Base-by-base conservation (phyloP, 2,797 vertebrate species). In the Schizopygopsis malacanthus region DNA sequence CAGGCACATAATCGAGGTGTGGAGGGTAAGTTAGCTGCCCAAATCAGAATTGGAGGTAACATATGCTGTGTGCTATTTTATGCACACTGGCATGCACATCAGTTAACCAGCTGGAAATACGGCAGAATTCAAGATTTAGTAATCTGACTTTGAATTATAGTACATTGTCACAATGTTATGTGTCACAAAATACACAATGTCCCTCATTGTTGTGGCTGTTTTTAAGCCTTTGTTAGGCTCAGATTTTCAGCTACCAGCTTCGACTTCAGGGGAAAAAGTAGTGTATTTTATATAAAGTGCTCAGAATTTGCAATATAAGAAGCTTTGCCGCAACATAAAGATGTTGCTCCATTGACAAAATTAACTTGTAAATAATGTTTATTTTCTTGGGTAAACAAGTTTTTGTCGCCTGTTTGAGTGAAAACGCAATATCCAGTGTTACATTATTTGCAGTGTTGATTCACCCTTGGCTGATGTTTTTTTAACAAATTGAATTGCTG, bases 401-500 rank as follows among this genome's bases (percentile, higher is more conserved):
- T n/a, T 83, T 25, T 22, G 43, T 13, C 2, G 12, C 9, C 6
- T 37, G 41, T 52, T 45, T 50, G 16, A 47, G 15, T 39, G 33
- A 39, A 75, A 50, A 45, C 47, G 7, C 54, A 83, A 45, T 45
- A 59, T 25, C 52, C 15, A 54, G 10, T 16, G 28, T 65, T 39
- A 37, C 15, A 41, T 67, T 77, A 52, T 83, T 83, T 83, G 45
- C 59, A 22, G 47, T 54, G 45, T 41, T 67, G 10, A 28, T 41
- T 76, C 65, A 33, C 56, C 28, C 25, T 50, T 65, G 43, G 82
- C 43, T 52, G 71, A 83, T 50, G 43, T 52, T 65, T 63, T 83
- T 13, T n/a, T 73, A 75, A 83, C 20, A 83, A 45, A 83, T 75
- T 22, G 43, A 76, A 83, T 63, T 52, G 41, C 54, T 43, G 76